A percentile compares a stretch with the other conserved stretches of the same genome.
Conservation (phyloP, 1,140 invertebrate genomes). For the Drosophila kanapiae region DNA sequence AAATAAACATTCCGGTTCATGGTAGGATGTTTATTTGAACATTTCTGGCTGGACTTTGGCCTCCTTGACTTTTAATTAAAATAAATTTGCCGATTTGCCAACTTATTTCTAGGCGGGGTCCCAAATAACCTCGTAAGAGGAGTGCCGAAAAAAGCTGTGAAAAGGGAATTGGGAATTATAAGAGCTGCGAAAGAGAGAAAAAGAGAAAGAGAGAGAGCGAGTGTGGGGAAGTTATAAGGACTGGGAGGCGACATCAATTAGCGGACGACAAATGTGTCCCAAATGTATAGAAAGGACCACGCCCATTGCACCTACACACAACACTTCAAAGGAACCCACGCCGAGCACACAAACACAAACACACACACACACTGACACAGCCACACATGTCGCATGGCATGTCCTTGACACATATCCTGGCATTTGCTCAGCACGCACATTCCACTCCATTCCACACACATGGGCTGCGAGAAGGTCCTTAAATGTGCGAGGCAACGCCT, state of each 20-base stretch:
- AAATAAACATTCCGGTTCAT: constrained; percentile 5
- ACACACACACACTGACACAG: constrained; percentile 8
- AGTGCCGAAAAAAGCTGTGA: constrained; percentile 52
- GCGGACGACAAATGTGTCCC: constrained; percentile 72
- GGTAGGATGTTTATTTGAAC: constrained; percentile 12
- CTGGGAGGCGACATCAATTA: constrained; percentile 73
- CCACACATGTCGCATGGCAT: constrained; percentile 36
- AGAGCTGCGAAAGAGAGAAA: neutral
- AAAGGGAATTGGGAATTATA: constrained; percentile 12
- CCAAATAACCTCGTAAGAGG: constrained; percentile 46
- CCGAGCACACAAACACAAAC: constrained; percentile 14
- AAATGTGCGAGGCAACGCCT: constrained; percentile 62
- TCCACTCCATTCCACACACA: neutral
- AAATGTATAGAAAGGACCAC: constrained; percentile 52
- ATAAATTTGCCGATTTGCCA: constrained; percentile 22
- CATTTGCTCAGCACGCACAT: constrained; percentile 61
- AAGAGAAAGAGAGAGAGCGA: neutral
- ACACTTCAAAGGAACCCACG: constrained; percentile 11
- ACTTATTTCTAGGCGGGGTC: constrained; percentile 16
- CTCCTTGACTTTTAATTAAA: constrained; percentile 7
- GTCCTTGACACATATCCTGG: constrained; percentile 78
- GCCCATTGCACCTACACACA: constrained; percentile 41
- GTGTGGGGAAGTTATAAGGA: constrained; percentile 8
- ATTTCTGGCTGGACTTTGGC: neutral
- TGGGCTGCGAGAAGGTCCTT: constrained; percentile 17